Evolutionary conservation across 2,797 vertebrate species (phyloP), one percentile per base, ranked within the genome.

Genomic region (Helostoma temminkii): DNA sequence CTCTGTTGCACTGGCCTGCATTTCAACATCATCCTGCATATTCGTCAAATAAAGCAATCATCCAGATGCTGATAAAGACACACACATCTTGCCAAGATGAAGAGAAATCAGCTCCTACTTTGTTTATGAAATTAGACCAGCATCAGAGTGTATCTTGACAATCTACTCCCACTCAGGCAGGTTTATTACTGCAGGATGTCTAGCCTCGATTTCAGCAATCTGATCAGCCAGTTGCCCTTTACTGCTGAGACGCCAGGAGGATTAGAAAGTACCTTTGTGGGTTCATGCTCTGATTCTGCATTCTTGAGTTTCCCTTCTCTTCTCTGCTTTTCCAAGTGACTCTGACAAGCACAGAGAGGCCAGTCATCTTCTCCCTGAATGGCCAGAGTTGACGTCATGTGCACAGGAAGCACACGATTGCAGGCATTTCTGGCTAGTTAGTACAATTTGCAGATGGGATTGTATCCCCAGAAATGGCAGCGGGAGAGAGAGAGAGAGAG

Each of bases 211-310:
- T 87, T 89, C 79, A 83, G 84, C 74, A 86, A 88, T 88, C 86
- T 80, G 89, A 92, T 88, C 90, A 88, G 84, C 82, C 80, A 21
- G 81, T 86, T 90, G 89, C 79, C 87, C 89, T 90, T 91, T 91
- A 80, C 78, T 1, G 58, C 69, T 15, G 56, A 76, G 81, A 83
- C 58, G 43, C 74, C 79, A 9, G 60, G 50, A 77, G 81, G 88
- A 90, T 91, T 88, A 88, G 78, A 83, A n/a, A 76, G 67, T 41
- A 82, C 81, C 87, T 87, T 71, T 71, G 73, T 72, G 76, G 49
- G 82, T 85, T 84, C 73, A 80, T 4, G 57, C 74, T 88, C 79
- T 70, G 53, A 76, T 80, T 88, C 66, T 81, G 72, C 71, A 84
- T 84, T 84, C 86, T 83, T 78, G 19, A 83, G 55, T 84, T 83